A percentile compares a stretch with the other conserved stretches of the same genome.
Conservation (phyloP, 2,113 vertebrate species). For the Eclectus roratus region DNA sequence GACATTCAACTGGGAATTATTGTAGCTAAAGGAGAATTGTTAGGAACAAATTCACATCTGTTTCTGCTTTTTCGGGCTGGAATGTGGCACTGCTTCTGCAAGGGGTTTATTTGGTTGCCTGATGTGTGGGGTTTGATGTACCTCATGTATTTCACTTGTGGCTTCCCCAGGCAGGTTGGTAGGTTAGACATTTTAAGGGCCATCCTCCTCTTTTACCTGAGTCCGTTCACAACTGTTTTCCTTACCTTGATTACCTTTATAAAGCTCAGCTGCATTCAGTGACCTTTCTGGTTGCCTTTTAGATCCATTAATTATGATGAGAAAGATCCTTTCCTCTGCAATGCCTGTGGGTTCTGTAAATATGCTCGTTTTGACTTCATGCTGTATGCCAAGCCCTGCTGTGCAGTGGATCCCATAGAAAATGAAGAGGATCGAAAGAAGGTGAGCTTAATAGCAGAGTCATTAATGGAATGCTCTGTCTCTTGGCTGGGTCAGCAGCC, state of each 20-base stretch:
- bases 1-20: not conserved
- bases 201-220: not conserved
- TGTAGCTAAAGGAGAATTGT: not conserved
- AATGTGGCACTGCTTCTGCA: not conserved
- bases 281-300: not conserved
- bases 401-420: constrained; percentile 97
- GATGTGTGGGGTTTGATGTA: not conserved
- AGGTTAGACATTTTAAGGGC: not conserved
- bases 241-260: not conserved
- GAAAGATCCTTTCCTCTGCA: constrained; percentile 98
- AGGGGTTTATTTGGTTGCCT: not conserved
- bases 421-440: constrained; percentile 98
- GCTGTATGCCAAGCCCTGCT: constrained; percentile 96
- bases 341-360: constrained; percentile 98
- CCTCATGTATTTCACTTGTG: not conserved
- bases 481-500: not conserved
- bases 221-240: not conserved
- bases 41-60: not conserved
- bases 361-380: constrained; percentile 99
- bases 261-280: not conserved
- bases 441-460: constrained; percentile 63
- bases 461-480: not conserved
- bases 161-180: not conserved
- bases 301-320: constrained; percentile 99
- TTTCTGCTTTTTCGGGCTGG: not conserved